These are phyloP conservation scores for Metopolophium dirhodum DNA, from an alignment of 1,140 invertebrate genomes.

Conservation along the genomic window DNA sequence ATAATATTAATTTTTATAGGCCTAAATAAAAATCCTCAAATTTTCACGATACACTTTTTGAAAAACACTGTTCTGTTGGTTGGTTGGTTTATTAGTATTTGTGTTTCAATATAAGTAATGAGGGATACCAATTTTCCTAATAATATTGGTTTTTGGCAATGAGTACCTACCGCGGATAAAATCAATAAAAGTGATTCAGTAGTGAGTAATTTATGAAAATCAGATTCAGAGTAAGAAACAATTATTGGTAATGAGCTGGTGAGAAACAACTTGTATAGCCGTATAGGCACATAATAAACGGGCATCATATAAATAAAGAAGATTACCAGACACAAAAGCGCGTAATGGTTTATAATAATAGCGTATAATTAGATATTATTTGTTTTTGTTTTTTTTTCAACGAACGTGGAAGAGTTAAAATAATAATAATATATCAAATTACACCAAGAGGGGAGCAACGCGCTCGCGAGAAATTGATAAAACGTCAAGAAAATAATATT, in stretches of 20 bases:
- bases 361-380: not conserved
- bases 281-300: not conserved
- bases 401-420: not conserved
- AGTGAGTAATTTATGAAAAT: not conserved
- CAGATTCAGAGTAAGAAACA: not conserved
- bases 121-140: not conserved
- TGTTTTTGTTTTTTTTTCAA: not conserved
- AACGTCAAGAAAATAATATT: slow-evolving; percentile 15
- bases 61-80: not conserved
- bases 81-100: not conserved
- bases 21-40: not conserved
- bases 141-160: not conserved
- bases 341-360: not conserved
- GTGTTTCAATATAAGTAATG: not conserved
- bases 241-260: not conserved
- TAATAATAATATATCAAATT: not conserved
- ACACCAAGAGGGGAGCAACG: not conserved
- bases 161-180: not conserved
- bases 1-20: not conserved
- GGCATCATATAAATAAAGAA: not conserved
- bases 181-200: not conserved
- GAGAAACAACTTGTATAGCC: not conserved
- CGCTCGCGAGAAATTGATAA: not conserved
- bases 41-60: not conserved
- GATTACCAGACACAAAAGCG: not conserved